phyloP scores from a whole-genome alignment of 1,140 invertebrate species.

The Halyomorpha halys region DNA sequence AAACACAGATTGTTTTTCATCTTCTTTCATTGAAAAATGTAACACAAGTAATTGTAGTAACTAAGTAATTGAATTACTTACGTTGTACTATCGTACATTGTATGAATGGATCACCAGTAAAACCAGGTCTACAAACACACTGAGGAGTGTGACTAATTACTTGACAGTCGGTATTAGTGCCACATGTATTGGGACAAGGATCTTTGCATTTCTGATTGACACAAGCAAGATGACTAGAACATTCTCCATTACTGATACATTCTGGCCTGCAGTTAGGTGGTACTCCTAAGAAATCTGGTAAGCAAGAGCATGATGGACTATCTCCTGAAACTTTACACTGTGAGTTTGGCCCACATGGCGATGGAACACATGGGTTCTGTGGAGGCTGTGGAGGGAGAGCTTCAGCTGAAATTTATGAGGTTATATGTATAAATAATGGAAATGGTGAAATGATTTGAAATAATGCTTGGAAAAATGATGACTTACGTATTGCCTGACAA shows the following conservation, averaged over 20 bases:
- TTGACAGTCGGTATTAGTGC: constrained; percentile 49
- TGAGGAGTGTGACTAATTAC: constrained; percentile 55
- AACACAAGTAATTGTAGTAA: too few relatives aligned
- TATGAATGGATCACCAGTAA: constrained; percentile 62
- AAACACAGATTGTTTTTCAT: not conserved
- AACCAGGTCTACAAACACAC: constrained; percentile 53
- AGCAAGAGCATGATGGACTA: constrained; percentile 48
- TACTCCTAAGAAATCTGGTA: constrained; percentile 38
- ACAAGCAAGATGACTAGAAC: constrained; percentile 42
- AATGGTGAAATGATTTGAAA: not conserved
- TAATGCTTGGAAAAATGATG: not conserved
- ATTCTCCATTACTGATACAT: constrained; percentile 45
- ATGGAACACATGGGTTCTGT: constrained; percentile 41
- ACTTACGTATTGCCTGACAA: constrained; percentile 49
- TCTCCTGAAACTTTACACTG: constrained; percentile 47
- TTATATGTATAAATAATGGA: not conserved
- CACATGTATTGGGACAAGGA: constrained; percentile 48
- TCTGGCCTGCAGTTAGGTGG: constrained; percentile 45
- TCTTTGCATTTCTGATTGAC: constrained; percentile 46
- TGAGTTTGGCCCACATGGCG: constrained; percentile 55
- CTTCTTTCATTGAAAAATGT: too few relatives aligned
- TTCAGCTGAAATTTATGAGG: constrained; percentile 30
- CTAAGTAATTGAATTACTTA: constrained; percentile 35
- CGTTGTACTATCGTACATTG: constrained; percentile 47
- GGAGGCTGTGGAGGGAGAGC: constrained; percentile 33